Evolutionary conservation across 2,113 vertebrate genomes (phyloP).

Genomic region (Indicator indicator): DNA sequence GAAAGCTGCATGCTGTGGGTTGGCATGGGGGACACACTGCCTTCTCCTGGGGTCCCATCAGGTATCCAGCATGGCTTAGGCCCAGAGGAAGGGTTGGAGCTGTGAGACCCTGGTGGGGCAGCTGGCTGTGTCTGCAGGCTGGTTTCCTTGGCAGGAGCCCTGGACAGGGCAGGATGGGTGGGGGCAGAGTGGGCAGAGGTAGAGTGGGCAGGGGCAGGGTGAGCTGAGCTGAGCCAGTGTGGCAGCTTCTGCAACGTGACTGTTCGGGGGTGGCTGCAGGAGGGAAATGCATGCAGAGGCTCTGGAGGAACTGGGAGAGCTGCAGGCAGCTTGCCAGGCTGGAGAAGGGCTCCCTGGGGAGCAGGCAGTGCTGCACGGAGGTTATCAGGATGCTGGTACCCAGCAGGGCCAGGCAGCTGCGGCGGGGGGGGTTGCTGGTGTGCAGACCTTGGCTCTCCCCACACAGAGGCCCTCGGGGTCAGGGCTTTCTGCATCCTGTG

Average conservation of each 20-base stretch:
- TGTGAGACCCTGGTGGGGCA: background rate
- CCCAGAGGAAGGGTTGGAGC: background rate
- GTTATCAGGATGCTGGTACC: accelerated
- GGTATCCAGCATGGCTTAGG: accelerated
- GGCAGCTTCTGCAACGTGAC: background rate
- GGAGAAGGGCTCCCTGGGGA: background rate
- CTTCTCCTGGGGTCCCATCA: background rate
- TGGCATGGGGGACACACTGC: background rate
- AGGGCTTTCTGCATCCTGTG: background rate
- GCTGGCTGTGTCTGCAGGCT: background rate
- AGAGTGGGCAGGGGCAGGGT: accelerated
- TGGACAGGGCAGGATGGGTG: accelerated
- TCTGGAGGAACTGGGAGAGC: background rate
- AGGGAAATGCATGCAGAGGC: background rate
- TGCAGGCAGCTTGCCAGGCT: accelerated
- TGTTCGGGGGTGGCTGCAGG: background rate
- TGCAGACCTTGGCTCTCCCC: background rate
- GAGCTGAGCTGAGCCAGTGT: background rate
- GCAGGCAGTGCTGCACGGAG: background rate
- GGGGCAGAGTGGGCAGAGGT: background rate
- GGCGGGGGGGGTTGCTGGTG: accelerated
- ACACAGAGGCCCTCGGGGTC: background rate
- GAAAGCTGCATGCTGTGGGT: accelerated
- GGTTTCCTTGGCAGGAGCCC: background rate
- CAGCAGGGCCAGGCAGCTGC: background rate